A percentile compares a stretch with the other conserved stretches of the same genome.
phyloP scores from a whole-genome alignment of 37 sponge, comb jelly and placozoan genomes.

The Bolinopsis microptera region DNA sequence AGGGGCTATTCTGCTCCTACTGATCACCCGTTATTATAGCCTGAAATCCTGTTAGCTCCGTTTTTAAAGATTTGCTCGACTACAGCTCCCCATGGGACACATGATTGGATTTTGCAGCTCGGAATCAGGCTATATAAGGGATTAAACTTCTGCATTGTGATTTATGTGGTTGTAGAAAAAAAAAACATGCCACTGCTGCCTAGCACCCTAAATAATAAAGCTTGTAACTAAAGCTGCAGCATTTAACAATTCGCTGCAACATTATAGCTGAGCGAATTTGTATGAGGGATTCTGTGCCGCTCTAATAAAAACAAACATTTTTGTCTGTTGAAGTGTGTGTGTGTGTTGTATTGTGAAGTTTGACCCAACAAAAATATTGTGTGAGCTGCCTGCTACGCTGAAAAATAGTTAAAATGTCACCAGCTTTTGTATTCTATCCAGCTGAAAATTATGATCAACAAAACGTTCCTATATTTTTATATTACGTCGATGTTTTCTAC shows the following conservation, averaged over 20 bases:
- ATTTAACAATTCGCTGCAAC: neutral
- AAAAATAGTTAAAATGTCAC: neutral
- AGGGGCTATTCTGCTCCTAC: neutral
- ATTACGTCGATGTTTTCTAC: neutral
- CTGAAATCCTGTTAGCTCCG: neutral
- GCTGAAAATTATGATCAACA: neutral
- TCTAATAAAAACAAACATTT: neutral
- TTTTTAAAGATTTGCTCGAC: too few species aligned
- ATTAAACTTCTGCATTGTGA: neutral
- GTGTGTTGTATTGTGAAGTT: neutral
- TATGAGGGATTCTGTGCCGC: neutral
- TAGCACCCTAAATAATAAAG: neutral
- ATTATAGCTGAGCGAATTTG: neutral
- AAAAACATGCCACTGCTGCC: neutral
- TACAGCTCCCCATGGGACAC: too few species aligned
- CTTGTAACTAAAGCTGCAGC: neutral
- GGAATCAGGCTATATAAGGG: neutral
- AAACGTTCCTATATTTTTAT: neutral
- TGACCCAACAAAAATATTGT: neutral
- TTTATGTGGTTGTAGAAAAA: neutral
- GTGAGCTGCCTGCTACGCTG: neutral
- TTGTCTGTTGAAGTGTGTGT: neutral
- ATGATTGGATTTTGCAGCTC: too few species aligned
- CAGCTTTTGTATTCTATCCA: neutral
- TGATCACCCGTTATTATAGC: neutral